Percentiles rank a stretch among this genome's conserved stretches.
Conservation (phyloP, 2,797 vertebrate species). For the Channallabes apus region DNA sequence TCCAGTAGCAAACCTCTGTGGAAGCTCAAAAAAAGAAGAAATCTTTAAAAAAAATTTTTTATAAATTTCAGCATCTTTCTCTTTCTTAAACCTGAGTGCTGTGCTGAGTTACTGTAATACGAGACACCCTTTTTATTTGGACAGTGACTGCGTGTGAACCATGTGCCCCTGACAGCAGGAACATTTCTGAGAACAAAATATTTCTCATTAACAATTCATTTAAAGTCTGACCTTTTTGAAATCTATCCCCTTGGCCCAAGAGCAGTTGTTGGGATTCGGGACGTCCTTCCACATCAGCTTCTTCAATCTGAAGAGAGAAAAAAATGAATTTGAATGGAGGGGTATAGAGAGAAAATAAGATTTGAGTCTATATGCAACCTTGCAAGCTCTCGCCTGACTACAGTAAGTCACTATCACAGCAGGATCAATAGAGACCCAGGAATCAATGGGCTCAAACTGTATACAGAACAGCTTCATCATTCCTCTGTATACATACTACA, state of each 20-base stretch:
- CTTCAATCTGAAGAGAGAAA: conserved; percentile 80
- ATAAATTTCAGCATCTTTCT: neutral
- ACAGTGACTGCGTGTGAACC: neutral
- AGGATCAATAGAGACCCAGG: neutral
- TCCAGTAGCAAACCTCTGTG: too few species aligned
- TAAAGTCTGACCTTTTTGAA: conserved; percentile 82
- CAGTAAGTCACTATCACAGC: neutral
- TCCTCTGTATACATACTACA: neutral
- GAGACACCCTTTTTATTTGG: neutral
- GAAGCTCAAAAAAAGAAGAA: neutral
- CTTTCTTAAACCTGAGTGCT: neutral
- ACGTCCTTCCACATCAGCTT: conserved; percentile 91
- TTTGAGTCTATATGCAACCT: neutral
- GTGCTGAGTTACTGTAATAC: too few species aligned
- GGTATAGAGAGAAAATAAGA: neutral
- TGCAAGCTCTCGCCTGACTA: neutral
- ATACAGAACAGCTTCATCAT: neutral
- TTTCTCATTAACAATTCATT: conserved; percentile 9
- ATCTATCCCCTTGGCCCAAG: conserved; percentile 92
- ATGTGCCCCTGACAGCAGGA: too few species aligned
- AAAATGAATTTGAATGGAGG: conserved; percentile 21
- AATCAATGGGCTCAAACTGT: neutral
- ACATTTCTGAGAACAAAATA: neutral
- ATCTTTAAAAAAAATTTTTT: neutral
- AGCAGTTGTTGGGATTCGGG: conserved; percentile 93